Conservation (phyloP, 1,140 invertebrate genomes). For the Caligus rogercresseyi region DNA sequence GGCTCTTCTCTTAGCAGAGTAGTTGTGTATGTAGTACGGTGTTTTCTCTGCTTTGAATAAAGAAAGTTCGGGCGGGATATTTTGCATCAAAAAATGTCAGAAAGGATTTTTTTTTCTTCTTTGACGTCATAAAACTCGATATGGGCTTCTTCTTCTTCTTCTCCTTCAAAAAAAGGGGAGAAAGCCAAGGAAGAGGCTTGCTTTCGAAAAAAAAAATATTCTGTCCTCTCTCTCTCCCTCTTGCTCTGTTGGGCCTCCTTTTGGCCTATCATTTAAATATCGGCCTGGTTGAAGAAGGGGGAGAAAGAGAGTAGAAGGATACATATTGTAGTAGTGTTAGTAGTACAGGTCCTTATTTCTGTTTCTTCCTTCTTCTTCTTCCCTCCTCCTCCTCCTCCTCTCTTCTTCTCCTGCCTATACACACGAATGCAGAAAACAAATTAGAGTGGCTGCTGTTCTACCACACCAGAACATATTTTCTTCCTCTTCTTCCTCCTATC, state of each 20-base stretch:
- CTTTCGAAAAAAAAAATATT: neutral
- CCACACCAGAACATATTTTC: neutral
- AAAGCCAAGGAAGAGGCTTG: neutral
- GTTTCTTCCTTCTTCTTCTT: too few species aligned
- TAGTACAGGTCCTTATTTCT: too few species aligned
- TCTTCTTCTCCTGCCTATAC: neutral
- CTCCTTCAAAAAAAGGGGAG: neutral
- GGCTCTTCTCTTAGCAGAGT: too few species aligned
- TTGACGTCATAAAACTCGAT: neutral
- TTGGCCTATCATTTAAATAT: constrained; percentile 2
- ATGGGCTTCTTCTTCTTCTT: neutral
- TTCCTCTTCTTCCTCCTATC: constrained; percentile 24
- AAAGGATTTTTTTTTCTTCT: neutral
- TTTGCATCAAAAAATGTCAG: neutral
- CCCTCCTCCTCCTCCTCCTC: too few species aligned
- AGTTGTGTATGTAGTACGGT: too few species aligned
- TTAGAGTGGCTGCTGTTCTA: neutral
- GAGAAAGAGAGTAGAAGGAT: too few species aligned
- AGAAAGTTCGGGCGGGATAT: neutral
- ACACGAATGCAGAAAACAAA: neutral
- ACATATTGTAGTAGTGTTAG: too few species aligned
- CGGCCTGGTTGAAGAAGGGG: neutral
- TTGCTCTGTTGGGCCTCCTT: constrained; percentile 17
- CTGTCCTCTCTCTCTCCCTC: constrained; percentile 25
- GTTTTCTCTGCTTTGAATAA: too few species aligned